Evolutionary conservation across 2,888 invertebrate species (phyloP), one percentile per base, ranked within the genome.

Genomic region (Pterobdella sp.): DNA sequence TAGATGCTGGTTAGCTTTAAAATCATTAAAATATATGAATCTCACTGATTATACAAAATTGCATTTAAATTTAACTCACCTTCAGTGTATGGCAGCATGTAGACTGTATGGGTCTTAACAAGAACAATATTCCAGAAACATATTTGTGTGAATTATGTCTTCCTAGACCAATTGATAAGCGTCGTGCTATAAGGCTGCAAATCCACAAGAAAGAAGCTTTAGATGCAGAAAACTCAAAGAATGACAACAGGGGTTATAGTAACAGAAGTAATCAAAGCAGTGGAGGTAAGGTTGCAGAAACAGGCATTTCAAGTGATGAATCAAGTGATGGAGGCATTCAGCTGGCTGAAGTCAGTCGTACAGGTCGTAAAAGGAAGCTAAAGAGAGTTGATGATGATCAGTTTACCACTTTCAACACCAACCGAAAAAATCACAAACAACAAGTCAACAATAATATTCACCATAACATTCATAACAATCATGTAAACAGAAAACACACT

Each of bases 81-180:
- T 81, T n/a, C 80, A 89, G 91, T 73, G 92, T 91, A 75, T 95
- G 94, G 94, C 95, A 95, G 84, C 95, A 96, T 84, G 94, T 95
- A 0, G 94, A 94, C 82, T 96, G 96, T 82, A 94, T 96, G 90
- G 92, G 92, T 29, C 90, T 94, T 78, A 93, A 94, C 83, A 87
- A 92, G 60, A 88, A 88, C 77, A 90, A 93, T 83, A 93, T 95
- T 81, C 95, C 94, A 2, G 94, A 95, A 75, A 90, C 91, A 76
- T 96, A 94, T 83, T 88, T 91, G 82, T 96, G 96, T 84, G 94
- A 94, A 82, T 84, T 89, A 69, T 96, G 96, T 83, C 89, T 90
- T 78, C 93, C 94, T 0, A 87, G 93, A 0, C 86, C 87, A 74
- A 88, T 95, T 0, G 93, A 94, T 82, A 88, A 90, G 63, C 88